Evolutionary conservation across 2,888 invertebrate species (phyloP).

Genomic region (Linyphia triangularis): DNA sequence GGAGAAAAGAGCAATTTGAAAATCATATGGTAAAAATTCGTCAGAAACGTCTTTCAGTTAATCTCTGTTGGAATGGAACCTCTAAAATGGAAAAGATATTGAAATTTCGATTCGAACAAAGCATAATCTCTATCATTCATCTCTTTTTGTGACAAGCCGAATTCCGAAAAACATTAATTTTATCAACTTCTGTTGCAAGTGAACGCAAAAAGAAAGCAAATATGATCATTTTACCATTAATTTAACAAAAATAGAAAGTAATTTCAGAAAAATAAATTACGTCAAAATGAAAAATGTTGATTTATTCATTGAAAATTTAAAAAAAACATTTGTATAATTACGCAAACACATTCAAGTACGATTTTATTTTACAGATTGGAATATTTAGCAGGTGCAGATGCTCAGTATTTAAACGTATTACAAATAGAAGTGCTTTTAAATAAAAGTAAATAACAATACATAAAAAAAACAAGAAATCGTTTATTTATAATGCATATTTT

Average conservation of each 20-base stretch:
- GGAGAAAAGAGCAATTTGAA: not conserved
- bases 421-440: too few relatives aligned
- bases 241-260: not conserved
- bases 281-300: not conserved
- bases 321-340: too few relatives aligned
- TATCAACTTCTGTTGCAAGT: not conserved
- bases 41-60: slow-evolving; percentile 12
- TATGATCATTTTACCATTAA: slow-evolving; percentile 43
- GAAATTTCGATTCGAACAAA: slow-evolving; percentile 37
- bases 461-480: too few relatives aligned
- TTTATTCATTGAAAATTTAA: too few relatives aligned
- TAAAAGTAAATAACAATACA: too few relatives aligned
- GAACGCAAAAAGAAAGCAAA: slow-evolving; percentile 2
- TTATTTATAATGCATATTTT: too few relatives aligned
- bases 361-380: too few relatives aligned
- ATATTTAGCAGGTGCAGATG: too few relatives aligned
- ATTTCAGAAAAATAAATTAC: not conserved
- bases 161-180: slow-evolving; percentile 50
- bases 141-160: slow-evolving; percentile 9
- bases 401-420: too few relatives aligned
- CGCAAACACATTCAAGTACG: too few relatives aligned
- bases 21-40: slow-evolving; percentile 14
- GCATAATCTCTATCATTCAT: slow-evolving; percentile 37
- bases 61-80: slow-evolving; percentile 10
- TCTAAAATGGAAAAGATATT: slow-evolving; percentile 45